Evolutionary conservation across 2,888 invertebrate species (phyloP).

Genomic region (Chesias legatella): DNA sequence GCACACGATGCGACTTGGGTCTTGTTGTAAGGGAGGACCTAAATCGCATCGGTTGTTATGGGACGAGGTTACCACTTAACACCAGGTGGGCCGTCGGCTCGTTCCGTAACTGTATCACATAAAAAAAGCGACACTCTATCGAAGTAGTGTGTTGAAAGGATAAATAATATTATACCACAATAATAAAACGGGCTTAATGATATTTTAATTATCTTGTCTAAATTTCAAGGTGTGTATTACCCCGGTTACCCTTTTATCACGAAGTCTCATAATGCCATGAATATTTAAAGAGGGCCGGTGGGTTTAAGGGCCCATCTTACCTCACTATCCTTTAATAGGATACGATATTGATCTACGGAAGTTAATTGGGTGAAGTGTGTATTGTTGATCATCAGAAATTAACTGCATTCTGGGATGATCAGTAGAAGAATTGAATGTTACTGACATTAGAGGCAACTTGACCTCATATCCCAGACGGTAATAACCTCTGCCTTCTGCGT

Average conservation of each 20-base stretch:
- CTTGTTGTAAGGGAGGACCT: too few species aligned
- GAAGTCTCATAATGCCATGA: conserved; percentile 19
- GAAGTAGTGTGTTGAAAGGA: too few species aligned
- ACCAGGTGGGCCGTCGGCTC: too few species aligned
- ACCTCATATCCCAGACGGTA: conserved; percentile 1
- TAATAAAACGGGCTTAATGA: conserved; percentile 1
- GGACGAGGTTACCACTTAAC: too few species aligned
- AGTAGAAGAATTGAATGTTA: not conserved
- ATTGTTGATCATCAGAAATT: not conserved
- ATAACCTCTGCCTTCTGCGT: too few species aligned
- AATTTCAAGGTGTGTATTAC: conserved; percentile 18
- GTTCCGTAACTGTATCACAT: too few species aligned
- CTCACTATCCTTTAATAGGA: conserved; percentile 24
- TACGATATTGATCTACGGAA: conserved; percentile 21
- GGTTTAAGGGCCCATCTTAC: conserved; percentile 21
- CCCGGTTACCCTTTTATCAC: conserved; percentile 14
- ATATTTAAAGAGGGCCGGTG: conserved; percentile 20
- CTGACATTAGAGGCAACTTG: not conserved
- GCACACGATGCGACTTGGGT: too few species aligned
- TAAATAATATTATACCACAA: not conserved
- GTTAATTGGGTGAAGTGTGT: conserved; percentile 9
- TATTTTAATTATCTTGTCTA: conserved; percentile 21
- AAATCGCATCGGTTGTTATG: too few species aligned
- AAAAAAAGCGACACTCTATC: too few species aligned
- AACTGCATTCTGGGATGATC: not conserved